Evolutionary conservation across 2,797 vertebrate species (phyloP).

Genomic region (Microhierax caerulescens): DNA sequence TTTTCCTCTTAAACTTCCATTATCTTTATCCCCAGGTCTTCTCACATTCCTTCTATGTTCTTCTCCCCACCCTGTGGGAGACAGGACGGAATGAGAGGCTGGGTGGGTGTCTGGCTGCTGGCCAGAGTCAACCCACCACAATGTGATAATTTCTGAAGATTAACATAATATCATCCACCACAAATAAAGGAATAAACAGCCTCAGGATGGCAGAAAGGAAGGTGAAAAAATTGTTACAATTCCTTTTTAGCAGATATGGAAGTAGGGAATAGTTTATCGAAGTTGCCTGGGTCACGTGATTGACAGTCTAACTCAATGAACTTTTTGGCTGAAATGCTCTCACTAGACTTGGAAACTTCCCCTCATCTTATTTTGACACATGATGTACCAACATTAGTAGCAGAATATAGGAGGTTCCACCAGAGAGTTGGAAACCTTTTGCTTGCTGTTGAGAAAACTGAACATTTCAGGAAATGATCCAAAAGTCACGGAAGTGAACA

Average conservation of each 20-base stretch:
- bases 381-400: background rate
- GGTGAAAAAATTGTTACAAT: background rate
- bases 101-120: background rate
- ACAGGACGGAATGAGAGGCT: background rate
- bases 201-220: background rate
- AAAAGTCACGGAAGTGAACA: background rate
- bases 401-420: background rate
- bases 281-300: background rate
- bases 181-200: background rate
- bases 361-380: background rate
- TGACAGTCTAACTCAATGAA: background rate
- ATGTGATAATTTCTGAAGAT: background rate
- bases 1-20: background rate
- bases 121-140: background rate
- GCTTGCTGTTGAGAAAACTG: background rate
- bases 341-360: background rate
- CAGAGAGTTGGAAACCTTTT: background rate
- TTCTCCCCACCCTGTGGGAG: background rate
- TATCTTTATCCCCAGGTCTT: background rate
- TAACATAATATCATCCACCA: background rate
- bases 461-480: background rate
- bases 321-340: background rate
- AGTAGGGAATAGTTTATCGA: background rate
- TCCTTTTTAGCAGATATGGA: background rate
- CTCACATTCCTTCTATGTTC: background rate